Conservation (phyloP, 1,140 invertebrate species). For the Bilobella aurantiaca region DNA sequence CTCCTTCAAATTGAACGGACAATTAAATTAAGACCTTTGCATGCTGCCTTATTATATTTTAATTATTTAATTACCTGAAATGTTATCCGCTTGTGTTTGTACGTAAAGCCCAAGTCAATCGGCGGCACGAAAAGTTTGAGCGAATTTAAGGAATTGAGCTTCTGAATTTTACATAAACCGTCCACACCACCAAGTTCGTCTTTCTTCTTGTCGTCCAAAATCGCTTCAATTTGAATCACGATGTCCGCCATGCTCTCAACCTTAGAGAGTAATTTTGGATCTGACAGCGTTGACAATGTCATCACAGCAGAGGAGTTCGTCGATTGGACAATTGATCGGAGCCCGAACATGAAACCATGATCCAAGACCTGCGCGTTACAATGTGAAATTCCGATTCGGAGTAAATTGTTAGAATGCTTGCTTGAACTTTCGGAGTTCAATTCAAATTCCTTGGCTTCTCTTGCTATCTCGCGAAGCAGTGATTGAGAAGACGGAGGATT, state of each 20-base stretch:
- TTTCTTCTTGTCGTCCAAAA: slow-evolving; percentile 25
- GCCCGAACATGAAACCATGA: slow-evolving; percentile 18
- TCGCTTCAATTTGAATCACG: slow-evolving; percentile 23
- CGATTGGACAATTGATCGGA: slow-evolving; percentile 20
- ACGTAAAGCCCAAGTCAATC: slow-evolving; percentile 30
- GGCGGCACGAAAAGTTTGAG: slow-evolving; percentile 22
- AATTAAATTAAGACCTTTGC: not conserved
- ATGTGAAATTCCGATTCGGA: slow-evolving; percentile 29
- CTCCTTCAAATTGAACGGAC: slow-evolving; percentile 25
- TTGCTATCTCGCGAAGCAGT: slow-evolving; percentile 14
- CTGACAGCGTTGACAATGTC: slow-evolving; percentile 18
- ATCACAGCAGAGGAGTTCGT: slow-evolving; percentile 28
- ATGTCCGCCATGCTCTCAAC: slow-evolving; percentile 24
- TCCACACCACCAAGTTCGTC: slow-evolving; percentile 28
- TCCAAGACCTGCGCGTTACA: slow-evolving; percentile 23
- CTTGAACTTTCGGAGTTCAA: not conserved
- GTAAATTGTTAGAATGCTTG: slow-evolving; percentile 12
- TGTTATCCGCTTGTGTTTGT: slow-evolving; percentile 25
- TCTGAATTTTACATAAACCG: slow-evolving; percentile 28
- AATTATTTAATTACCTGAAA: slow-evolving; percentile 27
- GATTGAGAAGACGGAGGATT: not conserved
- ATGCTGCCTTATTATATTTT: not conserved
- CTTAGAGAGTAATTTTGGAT: not conserved
- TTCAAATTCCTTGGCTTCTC: slow-evolving; percentile 1
- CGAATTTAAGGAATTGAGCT: slow-evolving; percentile 23